phyloP scores from a whole-genome alignment of 2,797 vertebrate species.

The Halcyon badia region DNA sequence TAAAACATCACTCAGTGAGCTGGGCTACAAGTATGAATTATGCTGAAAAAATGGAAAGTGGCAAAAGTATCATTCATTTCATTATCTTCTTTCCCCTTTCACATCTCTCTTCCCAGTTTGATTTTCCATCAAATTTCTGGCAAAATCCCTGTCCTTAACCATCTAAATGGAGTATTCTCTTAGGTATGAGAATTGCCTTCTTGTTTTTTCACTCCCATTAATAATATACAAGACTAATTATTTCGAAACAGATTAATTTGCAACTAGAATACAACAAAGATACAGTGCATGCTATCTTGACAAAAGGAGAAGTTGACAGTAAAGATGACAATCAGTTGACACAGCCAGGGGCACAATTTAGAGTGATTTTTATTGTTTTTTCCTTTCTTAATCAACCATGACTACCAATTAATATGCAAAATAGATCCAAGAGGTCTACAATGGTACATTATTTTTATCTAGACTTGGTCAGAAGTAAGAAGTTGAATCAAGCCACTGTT shows the following conservation, averaged over 20 bases:
- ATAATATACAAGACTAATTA: neutral
- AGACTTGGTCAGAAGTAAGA: neutral
- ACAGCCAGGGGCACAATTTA: neutral
- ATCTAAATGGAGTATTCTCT: neutral
- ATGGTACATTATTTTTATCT: neutral
- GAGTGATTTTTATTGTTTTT: neutral
- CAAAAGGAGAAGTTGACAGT: neutral
- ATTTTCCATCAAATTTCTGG: neutral
- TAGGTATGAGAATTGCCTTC: neutral
- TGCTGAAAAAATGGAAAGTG: neutral
- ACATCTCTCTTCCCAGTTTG: neutral
- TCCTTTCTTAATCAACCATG: neutral
- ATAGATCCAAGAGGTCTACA: neutral
- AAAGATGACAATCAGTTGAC: neutral
- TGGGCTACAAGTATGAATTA: constrained; percentile 25
- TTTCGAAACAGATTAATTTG: neutral
- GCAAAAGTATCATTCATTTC: neutral
- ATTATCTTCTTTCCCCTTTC: neutral
- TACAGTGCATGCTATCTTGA: neutral
- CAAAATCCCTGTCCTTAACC: neutral
- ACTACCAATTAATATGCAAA: neutral
- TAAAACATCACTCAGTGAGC: neutral
- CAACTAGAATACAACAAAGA: neutral
- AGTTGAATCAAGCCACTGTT: neutral
- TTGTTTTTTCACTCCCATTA: neutral